Percentiles rank a stretch among this genome's conserved stretches.
These are phyloP conservation scores for human (Homo sapiens) DNA, from an alignment of 2,113 vertebrate genomes.

Conservation along the genomic window DNA sequence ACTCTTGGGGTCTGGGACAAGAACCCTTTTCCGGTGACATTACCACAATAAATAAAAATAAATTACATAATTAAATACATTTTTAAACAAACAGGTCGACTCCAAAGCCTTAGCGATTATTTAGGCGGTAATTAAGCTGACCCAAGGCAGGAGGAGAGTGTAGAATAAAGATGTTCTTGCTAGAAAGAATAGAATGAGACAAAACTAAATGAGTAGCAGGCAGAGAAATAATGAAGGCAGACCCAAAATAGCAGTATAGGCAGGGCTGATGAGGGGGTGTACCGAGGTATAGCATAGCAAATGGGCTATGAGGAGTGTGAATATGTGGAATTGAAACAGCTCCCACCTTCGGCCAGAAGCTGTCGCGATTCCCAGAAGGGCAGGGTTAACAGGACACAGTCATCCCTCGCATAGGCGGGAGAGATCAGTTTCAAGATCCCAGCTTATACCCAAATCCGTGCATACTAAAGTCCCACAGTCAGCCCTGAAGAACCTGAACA, in stretches of 20 bases:
- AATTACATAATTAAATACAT: background rate
- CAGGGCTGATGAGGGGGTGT: accelerated
- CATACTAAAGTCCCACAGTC: background rate
- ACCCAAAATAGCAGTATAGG: background rate
- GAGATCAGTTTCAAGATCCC: background rate
- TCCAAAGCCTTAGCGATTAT: background rate
- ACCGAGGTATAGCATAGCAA: accelerated
- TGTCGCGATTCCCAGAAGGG: background rate
- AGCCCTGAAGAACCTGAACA: background rate
- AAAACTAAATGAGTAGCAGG: background rate
- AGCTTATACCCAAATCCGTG: background rate
- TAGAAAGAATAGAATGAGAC: background rate
- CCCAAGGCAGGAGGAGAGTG: background rate
- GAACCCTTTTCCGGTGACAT: too few species aligned
- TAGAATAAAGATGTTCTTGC: background rate
- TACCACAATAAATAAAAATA: background rate
- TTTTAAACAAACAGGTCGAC: background rate
- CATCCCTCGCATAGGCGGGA: background rate
- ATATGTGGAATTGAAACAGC: background rate
- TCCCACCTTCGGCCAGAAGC: background rate
- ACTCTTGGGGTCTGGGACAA: too few species aligned
- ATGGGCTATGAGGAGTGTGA: accelerated
- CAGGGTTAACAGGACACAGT: background rate
- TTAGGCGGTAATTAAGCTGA: background rate
- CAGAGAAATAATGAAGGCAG: background rate